Percentiles rank a stretch among this genome's conserved stretches.
These are phyloP conservation scores for Barnardius zonarius DNA, from an alignment of 2,113 vertebrate species.

Conservation along the genomic window DNA sequence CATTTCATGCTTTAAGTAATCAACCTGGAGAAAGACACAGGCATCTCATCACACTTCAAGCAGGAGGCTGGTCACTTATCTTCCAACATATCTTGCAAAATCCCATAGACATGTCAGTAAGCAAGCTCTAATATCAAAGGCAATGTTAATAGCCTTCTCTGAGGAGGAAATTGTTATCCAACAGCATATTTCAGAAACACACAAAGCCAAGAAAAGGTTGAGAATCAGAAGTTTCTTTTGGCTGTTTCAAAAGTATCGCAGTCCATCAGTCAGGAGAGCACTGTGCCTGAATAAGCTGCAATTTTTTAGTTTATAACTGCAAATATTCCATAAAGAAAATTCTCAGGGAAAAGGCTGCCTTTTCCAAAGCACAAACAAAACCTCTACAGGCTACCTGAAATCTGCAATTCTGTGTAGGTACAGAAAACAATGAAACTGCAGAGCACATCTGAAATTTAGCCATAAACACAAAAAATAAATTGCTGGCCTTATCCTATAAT, in stretches of 20 bases:
- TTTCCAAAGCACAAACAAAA: neutral
- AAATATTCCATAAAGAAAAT: neutral
- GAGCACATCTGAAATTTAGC: neutral
- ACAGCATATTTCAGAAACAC: neutral
- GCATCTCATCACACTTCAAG: neutral
- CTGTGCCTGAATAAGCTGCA: neutral
- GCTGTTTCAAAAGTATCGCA: neutral
- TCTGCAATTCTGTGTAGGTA: neutral
- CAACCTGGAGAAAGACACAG: neutral
- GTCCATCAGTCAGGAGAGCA: neutral
- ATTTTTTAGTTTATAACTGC: neutral
- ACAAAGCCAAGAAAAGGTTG: neutral
- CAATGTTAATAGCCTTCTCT: neutral
- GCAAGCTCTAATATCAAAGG: slow-evolving; percentile 13
- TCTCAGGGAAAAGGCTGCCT: neutral
- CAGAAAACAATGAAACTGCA: neutral
- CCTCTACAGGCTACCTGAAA: rapidly evolving
- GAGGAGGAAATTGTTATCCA: neutral
- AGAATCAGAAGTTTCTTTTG: neutral
- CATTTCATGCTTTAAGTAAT: neutral
- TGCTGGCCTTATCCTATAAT: neutral
- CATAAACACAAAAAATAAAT: neutral
- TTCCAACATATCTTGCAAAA: neutral
- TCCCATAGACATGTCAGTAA: neutral
- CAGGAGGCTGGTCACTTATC: neutral